A percentile compares a stretch with the other conserved stretches of the same genome.
Evolutionary conservation across 2,888 invertebrate genomes (phyloP).

Genomic region (Conistra vaccinii): DNA sequence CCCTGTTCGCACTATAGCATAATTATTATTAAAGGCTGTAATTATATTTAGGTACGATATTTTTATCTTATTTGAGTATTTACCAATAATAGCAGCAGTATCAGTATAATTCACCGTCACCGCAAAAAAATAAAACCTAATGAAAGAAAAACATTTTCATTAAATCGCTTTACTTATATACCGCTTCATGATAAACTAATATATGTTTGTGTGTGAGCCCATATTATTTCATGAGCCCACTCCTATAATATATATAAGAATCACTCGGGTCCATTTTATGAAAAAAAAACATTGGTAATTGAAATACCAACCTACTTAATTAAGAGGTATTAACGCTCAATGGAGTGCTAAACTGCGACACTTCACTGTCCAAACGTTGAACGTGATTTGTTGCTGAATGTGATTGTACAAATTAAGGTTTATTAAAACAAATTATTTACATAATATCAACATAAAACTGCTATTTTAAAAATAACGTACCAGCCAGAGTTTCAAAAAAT

Average conservation of each 20-base stretch:
- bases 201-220: not conserved
- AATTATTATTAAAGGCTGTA: not conserved
- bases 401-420: not conserved
- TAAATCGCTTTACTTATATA: not conserved
- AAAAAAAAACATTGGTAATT: not conserved
- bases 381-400: not conserved
- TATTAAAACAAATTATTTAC: not conserved
- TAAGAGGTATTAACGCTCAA: not conserved
- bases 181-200: constrained; percentile 5
- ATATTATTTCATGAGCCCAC: not conserved
- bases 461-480: not conserved
- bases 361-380: not conserved
- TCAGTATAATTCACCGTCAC: not conserved
- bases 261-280: not conserved
- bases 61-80: not conserved
- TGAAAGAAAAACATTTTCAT: not conserved
- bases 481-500: not conserved
- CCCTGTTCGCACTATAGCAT: no score
- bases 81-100: not conserved
- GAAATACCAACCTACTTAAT: not conserved
- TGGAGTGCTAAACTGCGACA: not conserved
- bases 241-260: not conserved
- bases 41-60: not conserved
- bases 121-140: constrained; percentile 7
- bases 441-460: not conserved